Evolutionary conservation across 1,140 invertebrate species (phyloP), one percentile per base, ranked within the genome.

Genomic region (Bombus waltoni): DNA sequence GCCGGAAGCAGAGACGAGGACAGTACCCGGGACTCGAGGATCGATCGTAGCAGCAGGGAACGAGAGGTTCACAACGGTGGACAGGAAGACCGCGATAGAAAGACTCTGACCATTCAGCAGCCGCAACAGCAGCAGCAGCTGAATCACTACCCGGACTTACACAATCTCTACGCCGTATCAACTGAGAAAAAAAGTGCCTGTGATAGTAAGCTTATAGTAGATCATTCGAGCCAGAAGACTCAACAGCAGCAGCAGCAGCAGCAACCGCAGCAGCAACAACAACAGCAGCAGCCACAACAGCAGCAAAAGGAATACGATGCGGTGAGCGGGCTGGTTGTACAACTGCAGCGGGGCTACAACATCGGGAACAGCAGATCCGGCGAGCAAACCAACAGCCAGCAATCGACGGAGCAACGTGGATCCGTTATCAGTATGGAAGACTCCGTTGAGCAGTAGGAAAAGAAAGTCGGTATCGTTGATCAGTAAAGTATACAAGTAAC

Each of bases 101-200:
- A 93, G 80, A 89, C 91, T 85, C 85, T 93, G 73, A 88, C 70
- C 73, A n/a, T 83, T 77, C 87, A 85, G 87, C 93, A 91, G 75
- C 88, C 89, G 87, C 88, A 85, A 79, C 89, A 86, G 80, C 81
- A 89, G 80, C 87, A 91, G 87, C 92, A 89, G 91, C 85, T 93
- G 84, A 95, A 95, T 88, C 93, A 95, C 89, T 95, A 94, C 92
- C 93, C 94, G 92, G 94, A 95, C 88, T 91, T 94, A 93, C 93
- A 95, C 90, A 95, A 94, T 86, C 91, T 94, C 89, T 95, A 95
- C 92, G 91, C 94, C 93, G 94, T 93, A 92, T 94, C 95, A 94
- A 95, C 93, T 94, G 94, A 95, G 91, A 95, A 95, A 95, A 95
- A 95, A 95, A 95, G 95, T 95, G 95, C 95, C 95, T 95, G 95